Conservation (phyloP, 2,797 vertebrate genomes). For the Sebastes aleutianus region DNA sequence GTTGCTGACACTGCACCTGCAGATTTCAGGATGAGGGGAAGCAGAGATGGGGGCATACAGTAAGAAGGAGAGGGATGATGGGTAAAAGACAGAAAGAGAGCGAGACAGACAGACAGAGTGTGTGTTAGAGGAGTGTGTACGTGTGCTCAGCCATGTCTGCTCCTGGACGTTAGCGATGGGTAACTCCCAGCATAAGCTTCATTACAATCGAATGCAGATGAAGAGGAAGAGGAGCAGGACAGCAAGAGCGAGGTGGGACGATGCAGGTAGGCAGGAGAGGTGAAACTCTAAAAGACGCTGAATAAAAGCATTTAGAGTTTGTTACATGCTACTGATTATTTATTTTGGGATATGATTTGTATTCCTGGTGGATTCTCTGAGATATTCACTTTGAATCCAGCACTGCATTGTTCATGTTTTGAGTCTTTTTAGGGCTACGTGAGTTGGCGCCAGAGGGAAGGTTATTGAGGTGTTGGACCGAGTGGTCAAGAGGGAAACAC, state of each 20-base stretch:
- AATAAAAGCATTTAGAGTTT: background rate
- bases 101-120: background rate
- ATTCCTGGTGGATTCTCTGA: background rate
- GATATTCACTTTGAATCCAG: background rate
- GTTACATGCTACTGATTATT: background rate
- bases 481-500: background rate
- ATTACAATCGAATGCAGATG: conserved; percentile 11
- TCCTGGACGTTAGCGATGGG: conserved; percentile 5
- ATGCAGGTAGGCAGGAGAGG: conserved; percentile 13
- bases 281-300: background rate
- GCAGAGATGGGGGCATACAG: conserved; percentile 12
- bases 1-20: conserved; percentile 55
- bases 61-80: background rate
- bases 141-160: background rate
- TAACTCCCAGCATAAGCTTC: conserved; percentile 15
- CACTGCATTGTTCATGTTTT: background rate
- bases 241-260: background rate
- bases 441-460: background rate
- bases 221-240: conserved; percentile 16
- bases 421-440: background rate
- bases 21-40: conserved; percentile 34
- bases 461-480: background rate
- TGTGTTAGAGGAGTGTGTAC: background rate
- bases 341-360: background rate
- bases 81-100: conserved; percentile 10